These are phyloP conservation scores for Drosophila stalkeri DNA, from an alignment of 2,888 invertebrate species.

Conservation along the genomic window DNA sequence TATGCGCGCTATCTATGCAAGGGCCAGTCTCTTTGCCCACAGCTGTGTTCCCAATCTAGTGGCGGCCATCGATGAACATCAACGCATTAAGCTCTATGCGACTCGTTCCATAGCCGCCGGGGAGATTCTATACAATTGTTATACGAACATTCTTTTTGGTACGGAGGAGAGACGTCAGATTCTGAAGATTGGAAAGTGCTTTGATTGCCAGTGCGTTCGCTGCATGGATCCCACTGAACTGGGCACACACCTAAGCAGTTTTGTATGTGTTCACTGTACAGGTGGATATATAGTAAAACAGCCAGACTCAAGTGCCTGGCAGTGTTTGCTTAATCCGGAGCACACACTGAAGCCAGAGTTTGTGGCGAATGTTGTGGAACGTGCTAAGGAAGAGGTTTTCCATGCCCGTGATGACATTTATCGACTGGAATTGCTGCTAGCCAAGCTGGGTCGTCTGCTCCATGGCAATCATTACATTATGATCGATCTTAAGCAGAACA, in stretches of 20 bases:
- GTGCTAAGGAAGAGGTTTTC: constrained; percentile 85
- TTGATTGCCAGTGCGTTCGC: constrained; percentile 89
- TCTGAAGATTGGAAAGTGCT: constrained; percentile 90
- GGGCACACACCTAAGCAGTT: constrained; percentile 88
- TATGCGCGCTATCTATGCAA: constrained; percentile 90
- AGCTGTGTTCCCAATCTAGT: constrained; percentile 91
- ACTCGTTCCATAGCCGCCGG: constrained; percentile 88
- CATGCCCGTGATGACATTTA: constrained; percentile 83
- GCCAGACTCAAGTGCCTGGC: constrained; percentile 66
- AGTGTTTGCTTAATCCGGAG: constrained; percentile 72
- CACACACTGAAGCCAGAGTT: constrained; percentile 81
- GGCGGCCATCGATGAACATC: constrained; percentile 89
- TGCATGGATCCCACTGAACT: constrained; percentile 90
- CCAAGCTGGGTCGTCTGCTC: constrained; percentile 87
- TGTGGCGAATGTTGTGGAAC: constrained; percentile 85
- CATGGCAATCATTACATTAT: constrained; percentile 89
- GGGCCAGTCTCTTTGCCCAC: constrained; percentile 90
- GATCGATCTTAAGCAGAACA: constrained; percentile 89
- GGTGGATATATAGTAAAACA: constrained; percentile 63
- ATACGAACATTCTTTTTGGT: constrained; percentile 90
- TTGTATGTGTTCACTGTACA: constrained; percentile 72
- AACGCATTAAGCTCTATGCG: constrained; percentile 89
- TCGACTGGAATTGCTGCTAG: constrained; percentile 86
- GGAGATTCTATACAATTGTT: constrained; percentile 89
- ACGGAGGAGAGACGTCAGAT: constrained; percentile 89